Conservation (phyloP, 2,113 vertebrate genomes). For the Atlantisia rogersi region DNA sequence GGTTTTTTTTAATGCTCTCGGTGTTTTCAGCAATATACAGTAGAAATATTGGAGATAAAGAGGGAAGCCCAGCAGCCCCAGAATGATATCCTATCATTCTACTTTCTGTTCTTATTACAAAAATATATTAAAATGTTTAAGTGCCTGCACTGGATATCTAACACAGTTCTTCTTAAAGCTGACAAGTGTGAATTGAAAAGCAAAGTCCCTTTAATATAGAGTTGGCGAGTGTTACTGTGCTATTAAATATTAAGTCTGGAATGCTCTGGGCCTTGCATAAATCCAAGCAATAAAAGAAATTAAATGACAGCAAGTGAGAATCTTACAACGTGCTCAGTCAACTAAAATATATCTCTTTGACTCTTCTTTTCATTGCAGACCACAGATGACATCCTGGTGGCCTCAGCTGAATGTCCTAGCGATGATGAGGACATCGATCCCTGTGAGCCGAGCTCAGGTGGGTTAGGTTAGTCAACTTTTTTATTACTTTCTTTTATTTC, state of each 20-base stretch:
- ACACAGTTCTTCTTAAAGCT: background rate
- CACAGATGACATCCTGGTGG: constrained; percentile 92
- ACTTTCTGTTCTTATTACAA: background rate
- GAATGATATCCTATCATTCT: background rate
- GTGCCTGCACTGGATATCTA: background rate
- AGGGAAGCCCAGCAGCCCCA: background rate
- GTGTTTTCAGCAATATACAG: background rate
- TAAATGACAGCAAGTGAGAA: background rate
- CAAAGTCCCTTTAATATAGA: background rate
- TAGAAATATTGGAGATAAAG: background rate
- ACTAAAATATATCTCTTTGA: background rate
- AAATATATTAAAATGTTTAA: background rate
- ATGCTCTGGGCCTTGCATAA: background rate
- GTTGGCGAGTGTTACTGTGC: background rate
- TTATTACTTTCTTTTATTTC: constrained; percentile 87
- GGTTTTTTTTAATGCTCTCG: background rate
- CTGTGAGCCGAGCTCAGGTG: constrained; percentile 99
- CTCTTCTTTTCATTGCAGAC: constrained; percentile 79
- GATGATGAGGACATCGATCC: constrained; percentile 98
- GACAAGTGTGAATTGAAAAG: constrained; percentile 54
- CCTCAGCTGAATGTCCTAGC: constrained; percentile 96
- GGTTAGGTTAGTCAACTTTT: constrained; percentile 99
- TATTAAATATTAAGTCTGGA: background rate
- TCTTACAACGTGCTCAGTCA: background rate
- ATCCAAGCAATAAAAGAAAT: background rate